Base-by-base conservation (phyloP, 1,140 invertebrate species). In the Carcinoscorpius rotundicauda region DNA sequence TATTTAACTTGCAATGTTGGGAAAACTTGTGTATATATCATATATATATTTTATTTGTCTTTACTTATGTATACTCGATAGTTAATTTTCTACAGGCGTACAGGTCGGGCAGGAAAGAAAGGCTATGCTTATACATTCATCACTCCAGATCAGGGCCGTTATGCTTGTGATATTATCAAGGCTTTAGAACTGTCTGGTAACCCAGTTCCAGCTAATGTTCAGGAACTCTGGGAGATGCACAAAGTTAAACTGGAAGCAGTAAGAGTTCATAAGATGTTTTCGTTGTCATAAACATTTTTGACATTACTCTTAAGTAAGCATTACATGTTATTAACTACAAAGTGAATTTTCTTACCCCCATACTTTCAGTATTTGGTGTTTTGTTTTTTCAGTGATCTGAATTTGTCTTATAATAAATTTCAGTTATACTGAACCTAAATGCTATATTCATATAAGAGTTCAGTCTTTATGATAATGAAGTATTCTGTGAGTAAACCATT, bases 111-210 rank as follows among this genome's bases (percentile, higher is more conserved):
- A 49, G 97, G 97, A 4, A 98, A 98, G 74, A 97, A 97, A 77
- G 97, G 97, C 29, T 83, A 72, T 74, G 94, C 97, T 0, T 98
- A 91, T 78, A 99, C 97, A 0, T 99, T 99, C 74, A 84, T 99
- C 6, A 97, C 96, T 0, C 86, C 87, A 0, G 95, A 98, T 64
- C 95, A 99, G 77, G 89, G 89, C 50, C 81, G 87, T 56, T 93
- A 95, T 78, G 84, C 92, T 4, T 91, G 89, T n/a, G 95, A 98
- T 75, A 87, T 98, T 58, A 80, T 97, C 49, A 84, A 91, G 68
- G 94, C 94, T 0, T 79, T 97, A 53, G 93, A 98, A 75, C 75
- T 91, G 49, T 91, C 93, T 1, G 84, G 84, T 6, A 82, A 86
- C 0, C 71, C 80, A 8, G 84, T 95, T 3, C 91, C 94, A 3